Conservation (phyloP, 2,888 invertebrate genomes). For the Leuctra nigra region DNA sequence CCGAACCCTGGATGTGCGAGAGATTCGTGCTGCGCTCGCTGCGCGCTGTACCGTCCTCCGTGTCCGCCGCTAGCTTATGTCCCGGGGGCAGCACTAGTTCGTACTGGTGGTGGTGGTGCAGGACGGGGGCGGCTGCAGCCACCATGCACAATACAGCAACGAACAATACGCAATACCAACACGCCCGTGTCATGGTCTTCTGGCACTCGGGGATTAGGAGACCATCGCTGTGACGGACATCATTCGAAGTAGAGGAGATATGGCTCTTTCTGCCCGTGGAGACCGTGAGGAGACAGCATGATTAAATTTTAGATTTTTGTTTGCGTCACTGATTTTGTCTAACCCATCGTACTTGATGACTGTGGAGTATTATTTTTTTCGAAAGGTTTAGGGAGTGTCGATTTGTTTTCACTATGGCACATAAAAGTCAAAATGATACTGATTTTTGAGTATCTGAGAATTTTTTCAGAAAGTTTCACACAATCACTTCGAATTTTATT, state of each 20-base stretch:
- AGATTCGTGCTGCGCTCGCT: slow-evolving; percentile 74
- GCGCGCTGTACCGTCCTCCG: slow-evolving; percentile 43
- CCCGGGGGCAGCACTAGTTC: slow-evolving; percentile 18
- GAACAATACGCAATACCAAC: slow-evolving; percentile 9
- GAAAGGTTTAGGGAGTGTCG: too few species aligned
- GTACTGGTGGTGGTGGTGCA: slow-evolving; percentile 5
- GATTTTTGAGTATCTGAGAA: too few species aligned
- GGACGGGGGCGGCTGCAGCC: slow-evolving; percentile 2
- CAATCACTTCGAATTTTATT: too few species aligned
- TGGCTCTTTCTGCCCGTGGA: not conserved
- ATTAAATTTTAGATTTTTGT: too few species aligned
- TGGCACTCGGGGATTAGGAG: not conserved
- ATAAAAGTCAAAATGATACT: too few species aligned
- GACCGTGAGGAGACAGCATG: too few species aligned
- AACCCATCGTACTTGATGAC: too few species aligned
- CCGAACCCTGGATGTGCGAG: slow-evolving; percentile 71
- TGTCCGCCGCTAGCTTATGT: slow-evolving; percentile 22
- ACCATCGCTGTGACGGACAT: not conserved
- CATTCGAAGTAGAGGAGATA: too few species aligned
- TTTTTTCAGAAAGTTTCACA: too few species aligned
- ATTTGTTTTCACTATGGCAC: too few species aligned
- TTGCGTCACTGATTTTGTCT: too few species aligned
- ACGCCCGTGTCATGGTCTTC: slow-evolving; percentile 12
- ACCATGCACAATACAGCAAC: slow-evolving; percentile 1
- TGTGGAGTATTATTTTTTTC: too few species aligned